Conservation (phyloP, 2,113 vertebrate species). For the Gavia stellata region DNA sequence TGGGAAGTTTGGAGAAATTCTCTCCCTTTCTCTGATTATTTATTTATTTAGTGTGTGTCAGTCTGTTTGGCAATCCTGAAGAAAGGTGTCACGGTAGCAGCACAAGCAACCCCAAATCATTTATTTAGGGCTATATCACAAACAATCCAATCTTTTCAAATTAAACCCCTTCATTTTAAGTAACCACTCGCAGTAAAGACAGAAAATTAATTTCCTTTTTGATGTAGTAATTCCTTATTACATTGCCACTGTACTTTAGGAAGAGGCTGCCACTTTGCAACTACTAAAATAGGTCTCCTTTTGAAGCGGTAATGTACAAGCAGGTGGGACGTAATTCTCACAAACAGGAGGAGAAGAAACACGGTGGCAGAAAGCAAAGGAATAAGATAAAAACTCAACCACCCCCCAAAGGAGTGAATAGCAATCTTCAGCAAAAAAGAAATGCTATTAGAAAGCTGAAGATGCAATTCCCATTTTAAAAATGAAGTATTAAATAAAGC, state of each 20-base stretch:
- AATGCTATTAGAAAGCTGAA: not conserved
- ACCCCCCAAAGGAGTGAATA: not conserved
- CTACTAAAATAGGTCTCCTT: not conserved
- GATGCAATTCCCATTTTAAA: not conserved
- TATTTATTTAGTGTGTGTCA: not conserved
- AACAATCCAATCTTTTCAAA: not conserved
- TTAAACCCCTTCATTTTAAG: not conserved
- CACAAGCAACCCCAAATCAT: not conserved
- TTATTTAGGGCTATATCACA: not conserved
- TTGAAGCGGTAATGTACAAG: not conserved
- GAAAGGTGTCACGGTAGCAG: not conserved
- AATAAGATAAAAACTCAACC: not conserved
- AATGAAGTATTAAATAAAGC: not conserved
- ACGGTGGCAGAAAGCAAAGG: not conserved
- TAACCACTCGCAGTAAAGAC: not conserved
- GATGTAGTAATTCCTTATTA: not conserved
- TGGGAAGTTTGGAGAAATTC: not conserved
- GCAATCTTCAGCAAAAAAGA: not conserved
- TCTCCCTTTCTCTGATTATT: not conserved
- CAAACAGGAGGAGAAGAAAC: not conserved
- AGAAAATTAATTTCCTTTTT: not conserved
- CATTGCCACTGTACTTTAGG: not conserved
- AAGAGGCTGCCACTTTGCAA: not conserved
- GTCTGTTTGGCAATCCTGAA: not conserved
- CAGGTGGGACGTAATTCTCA: not conserved